These are phyloP conservation scores for Drosophila emarginata DNA, from an alignment of 2,888 invertebrate species.

Conservation along the genomic window DNA sequence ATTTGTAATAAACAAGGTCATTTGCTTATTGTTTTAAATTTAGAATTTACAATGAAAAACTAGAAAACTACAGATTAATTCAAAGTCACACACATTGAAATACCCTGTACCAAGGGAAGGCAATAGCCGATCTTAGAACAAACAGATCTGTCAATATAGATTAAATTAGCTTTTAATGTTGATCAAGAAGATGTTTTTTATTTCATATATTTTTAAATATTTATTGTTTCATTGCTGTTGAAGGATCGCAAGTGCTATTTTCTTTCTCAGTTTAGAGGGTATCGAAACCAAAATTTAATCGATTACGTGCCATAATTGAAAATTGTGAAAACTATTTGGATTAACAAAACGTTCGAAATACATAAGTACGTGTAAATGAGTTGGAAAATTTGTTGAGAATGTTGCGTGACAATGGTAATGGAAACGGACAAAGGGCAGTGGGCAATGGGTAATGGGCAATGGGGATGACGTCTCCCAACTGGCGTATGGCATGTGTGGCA, in stretches of 20 bases:
- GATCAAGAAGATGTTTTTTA: too few relatives aligned
- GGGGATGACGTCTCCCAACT: slow-evolving; percentile 6
- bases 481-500: slow-evolving; percentile 32
- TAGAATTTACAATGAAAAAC: not conserved
- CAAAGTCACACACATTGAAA: too few relatives aligned
- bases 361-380: not conserved
- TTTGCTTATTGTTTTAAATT: slow-evolving; percentile 2
- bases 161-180: too few relatives aligned
- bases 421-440: slow-evolving; percentile 1
- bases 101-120: too few relatives aligned
- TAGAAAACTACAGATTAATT: too few relatives aligned
- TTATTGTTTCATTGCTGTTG: too few relatives aligned
- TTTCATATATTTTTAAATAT: too few relatives aligned
- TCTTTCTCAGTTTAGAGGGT: not conserved
- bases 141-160: too few relatives aligned
- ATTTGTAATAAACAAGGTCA: slow-evolving; percentile 43
- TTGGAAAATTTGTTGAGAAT: not conserved
- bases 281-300: not conserved
- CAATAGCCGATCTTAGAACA: too few relatives aligned
- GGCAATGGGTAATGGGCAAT: slow-evolving; percentile 12
- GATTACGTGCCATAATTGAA: not conserved
- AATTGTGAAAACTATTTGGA: not conserved
- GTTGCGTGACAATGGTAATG: slow-evolving; percentile 7
- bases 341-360: not conserved
- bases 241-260: too few relatives aligned